Conservation (phyloP, 1,140 invertebrate species). For the Apolygus lucorum region DNA sequence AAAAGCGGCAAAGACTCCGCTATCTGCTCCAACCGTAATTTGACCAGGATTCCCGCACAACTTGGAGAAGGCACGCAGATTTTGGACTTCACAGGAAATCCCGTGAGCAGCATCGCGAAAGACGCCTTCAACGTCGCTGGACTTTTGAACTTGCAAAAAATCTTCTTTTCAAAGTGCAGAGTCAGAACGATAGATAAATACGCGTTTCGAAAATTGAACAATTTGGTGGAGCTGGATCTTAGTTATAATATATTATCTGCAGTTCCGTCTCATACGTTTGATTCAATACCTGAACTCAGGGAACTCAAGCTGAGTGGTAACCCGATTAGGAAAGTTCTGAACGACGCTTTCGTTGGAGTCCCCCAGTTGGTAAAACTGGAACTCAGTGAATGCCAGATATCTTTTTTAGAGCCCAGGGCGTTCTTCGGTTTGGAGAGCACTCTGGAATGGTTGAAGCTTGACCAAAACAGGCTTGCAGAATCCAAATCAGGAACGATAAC, state of each 20-base stretch:
- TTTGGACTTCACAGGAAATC: conserved; percentile 63
- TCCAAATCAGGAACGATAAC: conserved; percentile 54
- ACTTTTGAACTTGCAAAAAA: conserved; percentile 67
- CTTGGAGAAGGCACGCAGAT: conserved; percentile 68
- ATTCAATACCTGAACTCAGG: conserved; percentile 59
- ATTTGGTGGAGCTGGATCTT: conserved; percentile 68
- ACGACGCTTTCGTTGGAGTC: conserved; percentile 58
- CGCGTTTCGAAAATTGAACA: conserved; percentile 59
- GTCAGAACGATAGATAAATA: conserved; percentile 52
- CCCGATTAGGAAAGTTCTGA: conserved; percentile 55
- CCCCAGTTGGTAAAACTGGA: conserved; percentile 62
- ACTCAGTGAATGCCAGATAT: conserved; percentile 58
- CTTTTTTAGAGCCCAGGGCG: conserved; percentile 53
- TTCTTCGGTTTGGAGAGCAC: conserved; percentile 61
- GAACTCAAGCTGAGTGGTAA: conserved; percentile 64
- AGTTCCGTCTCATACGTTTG: conserved; percentile 61
- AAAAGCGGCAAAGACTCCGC: conserved; percentile 74
- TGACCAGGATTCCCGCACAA: conserved; percentile 55
- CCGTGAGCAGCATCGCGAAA: conserved; percentile 51
- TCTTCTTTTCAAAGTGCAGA: conserved; percentile 57
- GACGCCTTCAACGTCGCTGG: conserved; percentile 62
- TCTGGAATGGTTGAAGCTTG: conserved; percentile 64
- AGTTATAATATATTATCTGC: conserved; percentile 57
- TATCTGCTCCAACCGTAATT: conserved; percentile 60
- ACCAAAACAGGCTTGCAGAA: conserved; percentile 59